Conservation (phyloP, 2,113 vertebrate species). For the Ceyx margarethae region DNA sequence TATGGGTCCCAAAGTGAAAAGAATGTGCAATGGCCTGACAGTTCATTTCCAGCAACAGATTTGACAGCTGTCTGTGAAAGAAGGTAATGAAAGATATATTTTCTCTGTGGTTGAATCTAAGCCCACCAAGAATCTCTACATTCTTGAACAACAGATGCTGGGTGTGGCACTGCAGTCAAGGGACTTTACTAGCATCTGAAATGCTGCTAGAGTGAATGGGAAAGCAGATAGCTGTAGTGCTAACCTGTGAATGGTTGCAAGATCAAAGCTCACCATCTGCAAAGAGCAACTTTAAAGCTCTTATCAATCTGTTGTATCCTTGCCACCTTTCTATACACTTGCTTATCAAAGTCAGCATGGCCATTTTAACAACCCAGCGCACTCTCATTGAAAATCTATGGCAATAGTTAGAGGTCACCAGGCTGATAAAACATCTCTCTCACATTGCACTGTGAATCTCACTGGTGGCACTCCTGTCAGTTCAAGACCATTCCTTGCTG, state of each 20-base stretch:
- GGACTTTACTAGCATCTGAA: background rate
- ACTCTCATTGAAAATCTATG: background rate
- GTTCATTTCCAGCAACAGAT: background rate
- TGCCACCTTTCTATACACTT: background rate
- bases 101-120: background rate
- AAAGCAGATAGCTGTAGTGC: background rate
- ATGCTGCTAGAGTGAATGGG: background rate
- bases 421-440: background rate
- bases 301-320: background rate
- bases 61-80: background rate
- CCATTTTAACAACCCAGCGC: background rate
- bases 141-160: background rate
- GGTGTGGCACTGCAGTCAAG: background rate
- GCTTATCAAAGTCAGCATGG: background rate
- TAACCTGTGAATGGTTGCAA: background rate
- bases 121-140: background rate
- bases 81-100: background rate
- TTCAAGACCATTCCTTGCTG: background rate
- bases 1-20: background rate
- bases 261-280: background rate
- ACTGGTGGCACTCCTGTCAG: background rate
- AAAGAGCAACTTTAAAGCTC: background rate
- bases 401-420: background rate
- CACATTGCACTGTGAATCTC: background rate
- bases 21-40: rapidly evolving